Evolutionary conservation across 2,888 invertebrate genomes (phyloP), one percentile per base, ranked within the genome.

Genomic region (Pollenia amentaria): DNA sequence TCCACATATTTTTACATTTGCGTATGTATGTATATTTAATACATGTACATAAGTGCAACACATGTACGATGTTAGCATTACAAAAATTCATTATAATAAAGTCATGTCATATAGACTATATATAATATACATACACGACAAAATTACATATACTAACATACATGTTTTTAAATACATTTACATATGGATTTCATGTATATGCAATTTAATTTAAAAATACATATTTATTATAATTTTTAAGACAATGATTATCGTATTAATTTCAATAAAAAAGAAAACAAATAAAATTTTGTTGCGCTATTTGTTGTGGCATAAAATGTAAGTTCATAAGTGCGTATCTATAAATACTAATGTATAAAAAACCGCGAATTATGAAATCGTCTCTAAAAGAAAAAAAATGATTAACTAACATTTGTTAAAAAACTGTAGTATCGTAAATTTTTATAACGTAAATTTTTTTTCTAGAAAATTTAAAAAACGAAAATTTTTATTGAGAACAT

Each of bases 81-180:
- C 9, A 57, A 14, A 14, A 38, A 7, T 57, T 38, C 14, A 57
- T 14, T 1, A 57, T 57, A 38, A 40, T 65, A 44, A 65, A 65
- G 64, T 65, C 64, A 65, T 44, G 64, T 67, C 48, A 29, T 67
- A 14, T 67, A 67, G n/a, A 6, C 44, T 3, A 12, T 12, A 55
- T 14, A 1, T n/a, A 18, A 46, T 2, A 29, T 14, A 46, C 21
- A 21, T 21, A 3, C 46, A 44, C 29, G 65, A 48, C 29, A 44
- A 18, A 65, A 21, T 44, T 44, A 44, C 14, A 8, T 57, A 57
- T n/a, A n/a, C n/a, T n/a, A n/a, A n/a, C n/a, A n/a, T n/a, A 29
- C 29, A 29, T 29, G 29, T 14, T 9, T 57, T 2, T 38, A 38
- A 10, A 40, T 40, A n/a, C 40, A 38, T 40, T 16, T 40, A 40